These are phyloP conservation scores for Alectoris magna DNA, from an alignment of 2,797 vertebrate genomes.

Conservation along the genomic window DNA sequence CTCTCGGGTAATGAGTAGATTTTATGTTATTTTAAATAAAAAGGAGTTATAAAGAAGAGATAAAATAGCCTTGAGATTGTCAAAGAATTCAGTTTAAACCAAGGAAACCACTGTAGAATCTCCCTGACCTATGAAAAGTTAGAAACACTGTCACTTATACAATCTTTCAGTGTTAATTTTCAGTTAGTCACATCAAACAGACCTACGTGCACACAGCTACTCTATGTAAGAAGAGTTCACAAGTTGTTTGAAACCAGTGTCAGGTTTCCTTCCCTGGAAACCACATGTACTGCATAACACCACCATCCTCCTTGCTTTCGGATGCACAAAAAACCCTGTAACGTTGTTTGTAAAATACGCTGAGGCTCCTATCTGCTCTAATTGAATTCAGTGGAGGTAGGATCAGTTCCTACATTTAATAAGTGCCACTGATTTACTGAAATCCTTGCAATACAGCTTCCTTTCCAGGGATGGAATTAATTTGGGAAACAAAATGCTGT, in stretches of 20 bases:
- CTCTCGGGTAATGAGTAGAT: constrained; percentile 42
- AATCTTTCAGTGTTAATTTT: constrained; percentile 2
- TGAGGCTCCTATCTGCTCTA: neutral
- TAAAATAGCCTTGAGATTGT: constrained; percentile 56
- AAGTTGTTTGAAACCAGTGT: constrained; percentile 31
- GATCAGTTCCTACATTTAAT: neutral
- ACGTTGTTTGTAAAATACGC: neutral
- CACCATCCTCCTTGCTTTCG: neutral
- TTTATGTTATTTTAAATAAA: constrained; percentile 41
- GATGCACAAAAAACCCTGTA: neutral
- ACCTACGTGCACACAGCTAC: neutral
- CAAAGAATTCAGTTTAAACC: constrained; percentile 53
- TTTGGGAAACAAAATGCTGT: neutral
- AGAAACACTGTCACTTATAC: neutral
- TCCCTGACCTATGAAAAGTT: neutral
- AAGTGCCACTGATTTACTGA: neutral
- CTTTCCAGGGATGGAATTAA: constrained; percentile 1
- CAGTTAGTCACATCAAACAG: neutral
- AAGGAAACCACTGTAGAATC: constrained; percentile 39
- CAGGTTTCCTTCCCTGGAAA: neutral
- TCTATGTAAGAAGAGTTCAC: neutral
- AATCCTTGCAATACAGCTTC: constrained; percentile 11
- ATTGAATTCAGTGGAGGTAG: constrained; percentile 29
- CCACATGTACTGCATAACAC: neutral
- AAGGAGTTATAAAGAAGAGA: constrained; percentile 33